A percentile compares a stretch with the other conserved stretches of the same genome.
Conservation (phyloP, 2,797 vertebrate species). For the Menidia menidia region DNA sequence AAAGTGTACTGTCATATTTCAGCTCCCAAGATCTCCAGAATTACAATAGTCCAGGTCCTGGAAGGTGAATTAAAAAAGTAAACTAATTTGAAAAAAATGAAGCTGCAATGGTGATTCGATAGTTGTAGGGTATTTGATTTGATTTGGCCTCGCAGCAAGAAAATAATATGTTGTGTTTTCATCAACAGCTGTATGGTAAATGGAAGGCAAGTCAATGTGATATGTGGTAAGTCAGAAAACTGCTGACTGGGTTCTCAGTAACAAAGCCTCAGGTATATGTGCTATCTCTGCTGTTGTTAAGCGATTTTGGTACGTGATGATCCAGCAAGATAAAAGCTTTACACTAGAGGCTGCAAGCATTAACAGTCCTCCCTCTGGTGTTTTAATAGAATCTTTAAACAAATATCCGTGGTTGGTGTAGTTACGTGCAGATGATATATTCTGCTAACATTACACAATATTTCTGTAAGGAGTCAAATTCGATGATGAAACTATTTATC, state of each 20-base stretch:
- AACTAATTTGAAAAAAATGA: neutral
- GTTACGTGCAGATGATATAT: constrained; percentile 20
- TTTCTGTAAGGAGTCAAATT: constrained; percentile 14
- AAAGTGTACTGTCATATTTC: too few relatives aligned
- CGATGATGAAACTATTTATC: constrained; percentile 12
- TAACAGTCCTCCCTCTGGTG: neutral
- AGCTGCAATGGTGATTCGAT: neutral
- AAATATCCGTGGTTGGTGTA: neutral
- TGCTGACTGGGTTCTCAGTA: neutral
- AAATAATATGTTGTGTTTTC: neutral
- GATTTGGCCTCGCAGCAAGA: neutral
- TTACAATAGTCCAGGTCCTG: too few relatives aligned
- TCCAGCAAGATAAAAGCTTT: constrained; percentile 18
- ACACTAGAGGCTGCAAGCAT: constrained; percentile 31
- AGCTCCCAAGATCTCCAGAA: too few relatives aligned
- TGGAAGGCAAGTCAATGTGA: neutral
- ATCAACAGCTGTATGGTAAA: neutral
- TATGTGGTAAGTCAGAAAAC: neutral
- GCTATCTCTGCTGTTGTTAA: constrained; percentile 14
- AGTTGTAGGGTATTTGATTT: neutral
- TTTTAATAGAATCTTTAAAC: constrained; percentile 15
- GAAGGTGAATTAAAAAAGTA: too few relatives aligned
- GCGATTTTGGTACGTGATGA: constrained; percentile 11
- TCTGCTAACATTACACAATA: neutral
- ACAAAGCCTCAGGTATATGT: constrained; percentile 11